Evolutionary conservation across 2,113 vertebrate genomes (phyloP).

Genomic region (Indicator maculatus): DNA sequence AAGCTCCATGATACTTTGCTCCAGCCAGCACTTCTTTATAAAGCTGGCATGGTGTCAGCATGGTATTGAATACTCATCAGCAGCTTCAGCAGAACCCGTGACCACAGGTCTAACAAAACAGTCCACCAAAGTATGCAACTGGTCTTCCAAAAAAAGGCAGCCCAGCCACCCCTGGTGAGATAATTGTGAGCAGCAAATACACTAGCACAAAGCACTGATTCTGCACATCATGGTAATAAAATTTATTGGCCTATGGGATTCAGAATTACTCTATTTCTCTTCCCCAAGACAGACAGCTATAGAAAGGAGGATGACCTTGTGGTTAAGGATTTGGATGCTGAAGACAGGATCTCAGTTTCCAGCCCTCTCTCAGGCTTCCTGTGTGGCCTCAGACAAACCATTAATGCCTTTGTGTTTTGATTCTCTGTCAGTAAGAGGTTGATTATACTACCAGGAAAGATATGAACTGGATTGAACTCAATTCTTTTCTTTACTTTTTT

Average conservation of each 20-base stretch:
- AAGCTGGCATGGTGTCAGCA: too few species aligned
- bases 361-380: conserved; percentile 56
- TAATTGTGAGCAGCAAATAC: not conserved
- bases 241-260: conserved; percentile 32
- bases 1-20: too few species aligned
- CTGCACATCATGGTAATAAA: not conserved
- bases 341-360: conserved; percentile 23
- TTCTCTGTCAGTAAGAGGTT: conserved; percentile 57
- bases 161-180: conserved; percentile 15
- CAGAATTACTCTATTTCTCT: conserved; percentile 58
- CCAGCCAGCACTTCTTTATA: too few species aligned
- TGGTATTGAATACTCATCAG: too few species aligned
- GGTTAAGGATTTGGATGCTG: conserved; percentile 64
- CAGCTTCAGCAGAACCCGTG: too few species aligned
- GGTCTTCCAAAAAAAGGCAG: conserved; percentile 1
- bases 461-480: conserved; percentile 31
- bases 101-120: not conserved
- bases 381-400: conserved; percentile 62
- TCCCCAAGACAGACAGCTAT: conserved; percentile 21
- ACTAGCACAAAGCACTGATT: conserved; percentile 18
- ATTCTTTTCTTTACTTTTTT: not conserved
- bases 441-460: conserved; percentile 44
- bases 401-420: conserved; percentile 66
- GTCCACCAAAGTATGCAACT: not conserved
- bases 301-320: conserved; percentile 61